These are phyloP conservation scores for Caerostris darwini DNA, from an alignment of 1,140 invertebrate species.

Conservation along the genomic window DNA sequence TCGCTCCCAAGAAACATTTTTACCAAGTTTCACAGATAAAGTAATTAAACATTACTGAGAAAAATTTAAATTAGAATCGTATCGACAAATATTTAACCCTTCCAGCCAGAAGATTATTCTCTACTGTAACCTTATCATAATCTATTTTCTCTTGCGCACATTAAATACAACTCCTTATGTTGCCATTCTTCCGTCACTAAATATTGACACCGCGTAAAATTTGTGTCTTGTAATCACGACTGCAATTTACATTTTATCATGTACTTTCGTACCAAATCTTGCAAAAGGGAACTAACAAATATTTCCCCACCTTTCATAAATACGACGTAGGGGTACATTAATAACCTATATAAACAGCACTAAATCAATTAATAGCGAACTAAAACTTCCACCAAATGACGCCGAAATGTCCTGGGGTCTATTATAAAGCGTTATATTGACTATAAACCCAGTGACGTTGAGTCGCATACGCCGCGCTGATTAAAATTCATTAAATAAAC, in stretches of 20 bases:
- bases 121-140: not conserved
- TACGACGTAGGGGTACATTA: not conserved
- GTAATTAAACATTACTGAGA: not conserved
- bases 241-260: not conserved
- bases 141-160: not conserved
- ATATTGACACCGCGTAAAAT: constrained; percentile 3
- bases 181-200: not conserved
- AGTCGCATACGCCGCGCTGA: constrained; percentile 1
- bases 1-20: not conserved
- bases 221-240: not conserved
- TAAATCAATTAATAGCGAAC: constrained; percentile 48
- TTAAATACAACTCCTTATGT: constrained; percentile 6
- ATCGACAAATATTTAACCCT: constrained; percentile 23
- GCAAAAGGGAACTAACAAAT: not conserved
- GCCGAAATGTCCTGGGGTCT: constrained; percentile 40
- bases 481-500: constrained; percentile 62
- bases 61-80: not conserved
- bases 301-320: not conserved
- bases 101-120: not conserved
- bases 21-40: not conserved
- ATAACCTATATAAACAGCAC: constrained; percentile 46
- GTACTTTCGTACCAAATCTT: not conserved
- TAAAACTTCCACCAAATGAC: constrained; percentile 37
- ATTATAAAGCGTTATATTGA: constrained; percentile 16
- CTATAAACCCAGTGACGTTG: not conserved